Evolutionary conservation across 1,140 invertebrate species (phyloP), one percentile per base, ranked within the genome.

Genomic region (Panagrolaimus sp.): DNA sequence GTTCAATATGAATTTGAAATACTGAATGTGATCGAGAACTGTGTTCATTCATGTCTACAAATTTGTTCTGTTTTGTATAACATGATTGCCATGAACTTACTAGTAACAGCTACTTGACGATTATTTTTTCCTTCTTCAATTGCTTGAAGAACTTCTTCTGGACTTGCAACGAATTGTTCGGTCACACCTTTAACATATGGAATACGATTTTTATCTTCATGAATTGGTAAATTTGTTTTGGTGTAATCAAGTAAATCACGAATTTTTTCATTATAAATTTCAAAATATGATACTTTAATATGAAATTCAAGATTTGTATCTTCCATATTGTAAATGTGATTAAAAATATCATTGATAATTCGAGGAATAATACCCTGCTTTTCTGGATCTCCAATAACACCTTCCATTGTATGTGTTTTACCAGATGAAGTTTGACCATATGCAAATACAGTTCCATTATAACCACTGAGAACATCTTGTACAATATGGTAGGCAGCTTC

Each of bases 181-280:
- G 96, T 98, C 65, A 94, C 95, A 79, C 96, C 96, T 88, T 86
- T 99, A 7, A 99, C 96, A 86, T 92, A 99, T 66, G 96, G 94
- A 73, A 98, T 93, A 82, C 94, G 88, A 86, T 99, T 98, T 87
- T 98, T 98, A 85, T 98, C 96, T 88, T 99, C 96, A 84, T 98
- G 96, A 52, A 99, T 96, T 80, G 94, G 93, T 58, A 99, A 88
- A 86, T 99, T 99, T 12, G 96, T 91, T 85, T 98, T 98, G 17
- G 94, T 94, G 92, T 91, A 91, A 87, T 98, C 94, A 70, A 98
- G 85, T 71, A 98, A 88, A 89, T 99, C 96, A 84, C 95, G 88
- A 83, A 99, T 98, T 88, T 98, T 98, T 84, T 99, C 96, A 91
- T 99, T 94, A 85, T 99, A 99, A 83, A 99, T 99, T 89, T 99